Conservation (phyloP, 1,140 invertebrate genomes). For the Cotesia glomerata region DNA sequence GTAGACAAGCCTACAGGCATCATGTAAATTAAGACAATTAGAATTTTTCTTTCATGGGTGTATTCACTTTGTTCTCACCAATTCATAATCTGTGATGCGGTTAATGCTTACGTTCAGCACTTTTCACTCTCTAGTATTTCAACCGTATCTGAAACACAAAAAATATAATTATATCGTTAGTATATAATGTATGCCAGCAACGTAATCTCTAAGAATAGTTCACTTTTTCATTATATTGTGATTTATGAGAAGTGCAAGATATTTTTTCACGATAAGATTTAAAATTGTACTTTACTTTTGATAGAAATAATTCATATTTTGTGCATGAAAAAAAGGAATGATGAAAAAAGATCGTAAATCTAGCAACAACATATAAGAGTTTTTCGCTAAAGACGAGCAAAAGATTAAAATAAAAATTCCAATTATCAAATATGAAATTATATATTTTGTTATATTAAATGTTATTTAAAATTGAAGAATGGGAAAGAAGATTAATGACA, state of each 20-base stretch:
- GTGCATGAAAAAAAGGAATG: no score
- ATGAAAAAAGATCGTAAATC: no score
- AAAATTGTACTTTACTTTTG: no score
- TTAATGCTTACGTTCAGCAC: conserved; percentile 15
- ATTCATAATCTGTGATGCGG: conserved; percentile 5
- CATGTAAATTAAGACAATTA: conserved; percentile 17
- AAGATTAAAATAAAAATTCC: no score
- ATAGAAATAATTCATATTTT: neutral
- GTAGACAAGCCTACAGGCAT: neutral
- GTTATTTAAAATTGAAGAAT: no score
- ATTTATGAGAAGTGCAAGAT: neutral
- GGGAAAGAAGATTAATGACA: no score
- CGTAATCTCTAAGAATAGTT: no score
- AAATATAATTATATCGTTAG: neutral
- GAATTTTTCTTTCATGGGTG: neutral
- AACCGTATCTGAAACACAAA: conserved; percentile 9
- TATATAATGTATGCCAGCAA: neutral
- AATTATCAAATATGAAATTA: no score
- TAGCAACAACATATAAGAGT: no score
- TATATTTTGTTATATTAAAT: no score
- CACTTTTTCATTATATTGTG: neutral
- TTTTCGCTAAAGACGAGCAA: no score
- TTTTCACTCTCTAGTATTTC: conserved; percentile 1
- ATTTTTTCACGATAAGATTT: neutral
- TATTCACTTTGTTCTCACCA: neutral